Base-by-base conservation (phyloP, 1,140 invertebrate genomes). In the Apis laboriosa region DNA sequence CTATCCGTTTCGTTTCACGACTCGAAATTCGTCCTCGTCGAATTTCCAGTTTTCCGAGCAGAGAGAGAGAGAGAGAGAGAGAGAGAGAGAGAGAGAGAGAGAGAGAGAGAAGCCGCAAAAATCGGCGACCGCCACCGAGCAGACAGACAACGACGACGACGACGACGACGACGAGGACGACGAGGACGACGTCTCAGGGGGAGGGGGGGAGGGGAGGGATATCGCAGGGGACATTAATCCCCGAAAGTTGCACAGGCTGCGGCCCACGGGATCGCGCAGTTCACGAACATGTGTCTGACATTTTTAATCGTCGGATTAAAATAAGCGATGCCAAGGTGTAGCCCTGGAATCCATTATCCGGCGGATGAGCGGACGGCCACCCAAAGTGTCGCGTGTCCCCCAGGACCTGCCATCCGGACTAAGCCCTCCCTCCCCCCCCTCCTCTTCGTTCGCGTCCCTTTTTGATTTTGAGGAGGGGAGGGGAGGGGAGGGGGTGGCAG, bases 221-320 rank as follows among this genome's bases (percentile, higher is more conserved):
- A 2, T 34, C 78, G 81, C 86, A 66, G 84, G 86, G 78, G 86
- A 88, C 71, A 77, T 88, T 43, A 88, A 88, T 88, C 86, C 86
- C 81, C 78, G 71, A 80, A 84, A 88, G 77, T 87, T 72, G 86
- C 83, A 58, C 61, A 79, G 84, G 8, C 71, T 71, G 83, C 83
- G 75, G 82, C 85, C 34, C 83, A 85, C 86, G 84, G 88, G 89
- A 92, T 92, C 89, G 88, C 85, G 84, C 86, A 84, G 88, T 86
- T 90, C 86, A 90, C 91, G 89, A 93, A 94, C 92, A 93, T 91
- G 91, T 93, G 92, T 94, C 92, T 92, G 92, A 94, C 93, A 93
- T 94, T 94, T 94, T 94, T 93, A 94, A 93, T 94, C 93, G 89
- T 84, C 77, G 89, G 92, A 93, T 93, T 94, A 94, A 93, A 93